Evolutionary conservation across 2,113 vertebrate genomes (phyloP).

Genomic region (Aegotheles bennettii): DNA sequence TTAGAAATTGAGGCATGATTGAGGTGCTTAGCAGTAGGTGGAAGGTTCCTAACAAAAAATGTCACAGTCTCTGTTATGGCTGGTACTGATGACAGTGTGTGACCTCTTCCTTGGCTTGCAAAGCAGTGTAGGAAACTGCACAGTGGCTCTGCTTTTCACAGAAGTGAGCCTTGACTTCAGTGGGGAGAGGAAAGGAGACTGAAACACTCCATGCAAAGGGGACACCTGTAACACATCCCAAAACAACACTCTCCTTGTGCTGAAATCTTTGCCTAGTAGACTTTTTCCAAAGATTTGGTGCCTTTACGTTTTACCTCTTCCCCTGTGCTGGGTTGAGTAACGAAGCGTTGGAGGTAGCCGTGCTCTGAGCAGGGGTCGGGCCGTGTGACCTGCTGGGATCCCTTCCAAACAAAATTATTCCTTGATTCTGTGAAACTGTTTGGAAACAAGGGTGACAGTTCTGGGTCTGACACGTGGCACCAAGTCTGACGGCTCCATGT

Average conservation of each 20-base stretch:
- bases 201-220: not conserved
- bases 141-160: not conserved
- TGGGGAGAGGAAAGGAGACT: not conserved
- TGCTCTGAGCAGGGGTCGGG: not conserved
- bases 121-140: not conserved
- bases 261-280: not conserved
- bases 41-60: not conserved
- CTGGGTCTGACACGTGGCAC: not conserved
- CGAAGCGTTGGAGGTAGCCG: not conserved
- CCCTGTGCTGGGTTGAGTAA: not conserved
- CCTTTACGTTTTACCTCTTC: not conserved
- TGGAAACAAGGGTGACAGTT: not conserved
- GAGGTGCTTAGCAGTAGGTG: not conserved
- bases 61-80: not conserved
- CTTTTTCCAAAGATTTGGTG: not conserved
- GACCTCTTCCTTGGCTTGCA: not conserved
- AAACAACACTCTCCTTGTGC: not conserved
- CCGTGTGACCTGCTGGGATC: not conserved
- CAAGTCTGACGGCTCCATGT: accelerated
- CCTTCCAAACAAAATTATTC: slow-evolving; percentile 39
- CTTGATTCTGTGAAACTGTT: slow-evolving; percentile 36
- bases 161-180: not conserved
- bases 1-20: not conserved
- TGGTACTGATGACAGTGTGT: not conserved
- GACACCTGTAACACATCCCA: not conserved